Evolutionary conservation across 2,113 vertebrate species (phyloP), one percentile per base, ranked within the genome.

Genomic region (Sapajus apella): DNA sequence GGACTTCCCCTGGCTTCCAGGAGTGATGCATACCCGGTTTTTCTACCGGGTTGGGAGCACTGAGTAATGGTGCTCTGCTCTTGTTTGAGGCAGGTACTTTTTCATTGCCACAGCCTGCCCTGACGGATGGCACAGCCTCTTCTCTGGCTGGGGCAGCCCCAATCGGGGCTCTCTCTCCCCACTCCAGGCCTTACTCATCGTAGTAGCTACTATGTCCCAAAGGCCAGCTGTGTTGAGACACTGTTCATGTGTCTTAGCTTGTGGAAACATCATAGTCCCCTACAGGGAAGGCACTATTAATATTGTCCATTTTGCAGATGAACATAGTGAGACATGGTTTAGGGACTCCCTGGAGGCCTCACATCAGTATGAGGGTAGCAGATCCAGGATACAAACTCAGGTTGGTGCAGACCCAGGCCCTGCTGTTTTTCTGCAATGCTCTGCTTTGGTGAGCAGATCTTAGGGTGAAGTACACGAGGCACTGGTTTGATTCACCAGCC

Each of bases 1-100:
- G 90, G 90, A 79, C 52, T 27, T 30, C 92, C 87, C n/a, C 52
- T 79, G 94, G 66, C 81, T 96, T 95, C 93, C 66, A 85, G 97
- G 93, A 95, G 84, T 50, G 52, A 94, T 55, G 82, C 58, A 17
- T 6, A 32, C 73, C 80, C 40, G 2, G 80, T 37, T 90, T 88
- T 85, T 40, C 72, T 61, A 0, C 80, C 3, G 1, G 45, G n/a
- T 37, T 92, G 58, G 95, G 82, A 97, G 66, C 73, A 13, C 72
- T 96, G 96, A 96, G 97, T 50, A 94, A 95, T 97, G 85, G 77
- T 8, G 6, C 56, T 0, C 25, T 16, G 87, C 37, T 0, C 58
- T 40, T 4, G 0, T 25, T 40, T 2, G 30, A 50, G 73, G 70
- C 81, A 90, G 84, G 77, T 6, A 2, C 81, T 95, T 94, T 91